Evolutionary conservation across 2,797 vertebrate genomes (phyloP).

Genomic region (Aulostomus chinensis): DNA sequence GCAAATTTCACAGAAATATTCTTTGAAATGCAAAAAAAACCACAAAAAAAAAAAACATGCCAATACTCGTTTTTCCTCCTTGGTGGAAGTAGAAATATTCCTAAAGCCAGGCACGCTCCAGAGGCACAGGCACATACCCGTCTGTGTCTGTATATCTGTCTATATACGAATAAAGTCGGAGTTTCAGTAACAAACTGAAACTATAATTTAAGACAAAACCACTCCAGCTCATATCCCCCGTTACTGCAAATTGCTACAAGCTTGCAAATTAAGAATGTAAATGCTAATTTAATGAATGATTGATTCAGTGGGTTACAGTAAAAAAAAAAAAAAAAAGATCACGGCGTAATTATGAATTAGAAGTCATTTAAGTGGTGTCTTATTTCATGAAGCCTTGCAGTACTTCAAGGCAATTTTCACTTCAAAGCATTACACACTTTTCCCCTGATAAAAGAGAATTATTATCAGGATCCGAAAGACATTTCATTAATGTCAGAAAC

Average conservation of each 20-base stretch:
- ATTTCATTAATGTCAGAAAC: constrained; percentile 51
- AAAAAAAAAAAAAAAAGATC: constrained; percentile 57
- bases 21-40: too few relatives aligned
- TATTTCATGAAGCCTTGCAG: constrained; percentile 16
- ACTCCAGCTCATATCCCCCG: background rate
- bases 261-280: constrained; percentile 19
- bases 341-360: constrained; percentile 56
- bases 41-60: too few relatives aligned
- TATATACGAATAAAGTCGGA: too few relatives aligned
- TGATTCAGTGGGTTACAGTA: constrained; percentile 47
- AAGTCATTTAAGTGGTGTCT: constrained; percentile 43
- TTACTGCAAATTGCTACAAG: constrained; percentile 3
- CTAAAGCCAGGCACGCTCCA: too few relatives aligned
- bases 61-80: too few relatives aligned
- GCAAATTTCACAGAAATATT: too few relatives aligned
- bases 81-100: too few relatives aligned
- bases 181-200: too few relatives aligned
- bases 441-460: constrained; percentile 53
- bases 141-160: too few relatives aligned
- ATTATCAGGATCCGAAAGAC: constrained; percentile 35
- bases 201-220: constrained; percentile 6
- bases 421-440: constrained; percentile 49
- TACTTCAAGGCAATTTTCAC: constrained; percentile 42
- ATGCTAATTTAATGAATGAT: constrained; percentile 45
- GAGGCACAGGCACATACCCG: too few relatives aligned